Percentiles rank a stretch among this genome's conserved stretches.
Conservation (phyloP, 1,140 invertebrate species). For the Hermetia illucens region DNA sequence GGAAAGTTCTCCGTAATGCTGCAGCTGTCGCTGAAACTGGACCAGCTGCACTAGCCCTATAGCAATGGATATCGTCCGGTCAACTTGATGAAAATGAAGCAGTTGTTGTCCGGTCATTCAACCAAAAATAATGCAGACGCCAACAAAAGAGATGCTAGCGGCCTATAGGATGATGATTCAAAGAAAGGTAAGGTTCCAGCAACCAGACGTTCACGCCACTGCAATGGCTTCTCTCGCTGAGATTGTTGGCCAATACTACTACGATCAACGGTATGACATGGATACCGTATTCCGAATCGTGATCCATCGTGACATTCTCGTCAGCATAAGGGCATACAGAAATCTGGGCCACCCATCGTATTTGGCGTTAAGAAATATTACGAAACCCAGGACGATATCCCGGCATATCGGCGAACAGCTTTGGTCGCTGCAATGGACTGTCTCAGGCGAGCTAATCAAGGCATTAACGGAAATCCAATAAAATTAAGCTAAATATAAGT, state of each 20-base stretch:
- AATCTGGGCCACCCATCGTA: slow-evolving; percentile 43
- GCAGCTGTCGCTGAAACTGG: slow-evolving; percentile 47
- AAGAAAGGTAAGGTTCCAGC: no score
- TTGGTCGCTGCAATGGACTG: slow-evolving; percentile 41
- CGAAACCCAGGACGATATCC: slow-evolving; percentile 38
- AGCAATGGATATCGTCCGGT: slow-evolving; percentile 39
- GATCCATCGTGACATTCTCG: slow-evolving; percentile 39
- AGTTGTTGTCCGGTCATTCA: slow-evolving; percentile 33
- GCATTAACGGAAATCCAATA: no score
- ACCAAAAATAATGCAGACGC: slow-evolving; percentile 35
- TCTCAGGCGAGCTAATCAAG: no score
- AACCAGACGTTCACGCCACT: slow-evolving; percentile 33
- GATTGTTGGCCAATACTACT: slow-evolving; percentile 42
- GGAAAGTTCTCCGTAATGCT: slow-evolving; percentile 44
- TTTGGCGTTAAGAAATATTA: slow-evolving; percentile 46
- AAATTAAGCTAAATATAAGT: no score
- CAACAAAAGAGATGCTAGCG: slow-evolving; percentile 44
- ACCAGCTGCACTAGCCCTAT: slow-evolving; percentile 44
- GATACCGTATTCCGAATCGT: slow-evolving; percentile 33
- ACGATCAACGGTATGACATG: slow-evolving; percentile 38
- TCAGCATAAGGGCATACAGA: slow-evolving; percentile 46
- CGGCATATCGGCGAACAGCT: slow-evolving; percentile 39
- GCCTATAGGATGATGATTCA: slow-evolving; percentile 37
- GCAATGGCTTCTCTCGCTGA: slow-evolving; percentile 40
- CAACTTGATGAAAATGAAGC: slow-evolving; percentile 39